Base-by-base conservation (phyloP, 1,140 invertebrate species). In the Bombus difficillimus region DNA sequence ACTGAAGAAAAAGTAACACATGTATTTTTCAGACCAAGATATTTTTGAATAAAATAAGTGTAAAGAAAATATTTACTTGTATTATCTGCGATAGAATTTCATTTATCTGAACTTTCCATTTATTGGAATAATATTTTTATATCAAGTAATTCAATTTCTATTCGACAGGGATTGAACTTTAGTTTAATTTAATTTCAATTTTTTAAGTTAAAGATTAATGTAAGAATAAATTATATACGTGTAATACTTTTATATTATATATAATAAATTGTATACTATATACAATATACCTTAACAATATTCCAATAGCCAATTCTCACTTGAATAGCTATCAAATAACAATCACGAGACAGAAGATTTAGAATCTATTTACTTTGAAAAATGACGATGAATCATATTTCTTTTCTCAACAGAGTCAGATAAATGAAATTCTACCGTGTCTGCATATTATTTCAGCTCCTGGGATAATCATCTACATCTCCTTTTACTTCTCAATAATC, bases 21-120 rank as follows among this genome's bases (percentile, higher is more conserved):
- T 94, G 94, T 94, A 94, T 94, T 94, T 94, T 94, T 94, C 91
- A 94, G 88, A 94, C 90, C 89, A 81, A 94, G 89, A 92, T 94
- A 94, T 94, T 94, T 94, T 94, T 94, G 89, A 94, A 94, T 94
- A 94, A 94, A 94, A 94, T 88, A 92, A 92, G 89, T 90, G 89
- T 93, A 92, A 92, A 89, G 84, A 93, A 91, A 91, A 68, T 6
- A 12, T 72, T 78, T n/a, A 41, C 3, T 72, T 39, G 6, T 76
- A 53, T 32, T 62, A 12, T 47, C 53, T 37, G 32, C 59, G 4
- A 13, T 28, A 39, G 25, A 37, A 34, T 18, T 37, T 69, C 66
- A 25, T 69, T 37, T 34, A 39, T 71, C 18, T 71, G 12, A 34
- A 69, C 18, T 53, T 34, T 18, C 22, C 8, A 69, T 72, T 82